These are phyloP conservation scores for Leptodactylus fuscus DNA, from an alignment of 2,113 vertebrate genomes.

Conservation along the genomic window DNA sequence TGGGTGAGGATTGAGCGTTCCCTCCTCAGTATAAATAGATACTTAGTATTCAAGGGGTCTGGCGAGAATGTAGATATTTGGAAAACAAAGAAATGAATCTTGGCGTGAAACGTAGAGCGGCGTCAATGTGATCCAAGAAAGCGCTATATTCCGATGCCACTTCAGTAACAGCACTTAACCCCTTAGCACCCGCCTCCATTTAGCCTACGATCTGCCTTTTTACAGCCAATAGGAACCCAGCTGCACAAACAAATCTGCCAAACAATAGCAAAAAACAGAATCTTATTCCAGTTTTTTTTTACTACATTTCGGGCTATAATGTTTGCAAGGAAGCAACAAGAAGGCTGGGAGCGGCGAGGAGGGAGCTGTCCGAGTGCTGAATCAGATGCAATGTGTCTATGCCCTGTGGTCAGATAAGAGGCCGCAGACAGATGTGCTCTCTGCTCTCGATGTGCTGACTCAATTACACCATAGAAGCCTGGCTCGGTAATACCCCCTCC, in stretches of 20 bases:
- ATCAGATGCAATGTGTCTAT: background rate
- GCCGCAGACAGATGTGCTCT: conserved; percentile 37
- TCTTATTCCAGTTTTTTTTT: too few relatives aligned
- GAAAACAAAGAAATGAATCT: conserved; percentile 16
- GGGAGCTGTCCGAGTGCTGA: conserved; percentile 38
- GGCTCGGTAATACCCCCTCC: conserved; percentile 8
- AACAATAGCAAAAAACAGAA: too few relatives aligned
- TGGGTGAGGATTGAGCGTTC: background rate
- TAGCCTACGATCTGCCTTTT: background rate
- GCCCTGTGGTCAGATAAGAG: conserved; percentile 34
- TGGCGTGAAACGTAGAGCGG: background rate
- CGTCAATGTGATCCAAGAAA: background rate
- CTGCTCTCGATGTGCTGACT: conserved; percentile 23
- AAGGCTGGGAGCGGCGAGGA: background rate
- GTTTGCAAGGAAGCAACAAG: background rate
- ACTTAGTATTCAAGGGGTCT: background rate
- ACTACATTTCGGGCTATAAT: background rate
- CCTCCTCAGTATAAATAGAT: conserved; percentile 1
- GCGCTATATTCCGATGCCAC: background rate
- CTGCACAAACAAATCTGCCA: background rate
- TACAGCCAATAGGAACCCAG: background rate
- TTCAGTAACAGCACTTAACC: background rate
- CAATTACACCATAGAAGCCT: conserved; percentile 10
- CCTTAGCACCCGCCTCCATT: background rate
- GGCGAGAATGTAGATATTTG: background rate